Evolutionary conservation across 2,888 invertebrate genomes (phyloP).

Genomic region (Zelleria hepariella): DNA sequence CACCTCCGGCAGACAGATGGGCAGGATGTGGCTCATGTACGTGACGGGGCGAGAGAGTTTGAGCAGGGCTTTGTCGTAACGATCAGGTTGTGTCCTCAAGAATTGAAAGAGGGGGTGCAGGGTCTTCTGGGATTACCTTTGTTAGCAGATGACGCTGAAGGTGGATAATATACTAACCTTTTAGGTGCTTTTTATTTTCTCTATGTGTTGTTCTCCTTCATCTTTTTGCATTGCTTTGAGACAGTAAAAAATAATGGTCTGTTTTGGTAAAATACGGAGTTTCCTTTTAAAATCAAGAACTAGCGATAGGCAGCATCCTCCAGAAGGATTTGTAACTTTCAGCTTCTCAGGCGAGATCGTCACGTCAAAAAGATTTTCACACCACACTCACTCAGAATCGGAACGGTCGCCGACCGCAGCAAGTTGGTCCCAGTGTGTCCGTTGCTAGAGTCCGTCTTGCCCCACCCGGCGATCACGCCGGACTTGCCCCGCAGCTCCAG

Average conservation of each 20-base stretch:
- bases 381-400: conserved; percentile 78
- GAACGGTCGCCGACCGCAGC: conserved; percentile 84
- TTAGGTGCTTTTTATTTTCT: no score
- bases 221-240: no score
- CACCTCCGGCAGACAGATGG: conserved; percentile 81
- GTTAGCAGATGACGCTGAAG: no score
- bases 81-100: conserved; percentile 85
- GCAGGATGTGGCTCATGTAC: conserved; percentile 78
- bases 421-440: conserved; percentile 86
- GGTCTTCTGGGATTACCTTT: conserved; percentile 80
- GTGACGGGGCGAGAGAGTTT: conserved; percentile 78
- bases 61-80: conserved; percentile 83
- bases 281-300: no score
- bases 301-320: no score
- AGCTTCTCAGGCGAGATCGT: no score
- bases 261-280: no score
- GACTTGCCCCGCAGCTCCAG: conserved; percentile 47
- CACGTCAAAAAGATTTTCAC: neutral
- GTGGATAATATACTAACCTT: no score
- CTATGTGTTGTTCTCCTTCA: no score
- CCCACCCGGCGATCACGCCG: conserved; percentile 84
- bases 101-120: conserved; percentile 87
- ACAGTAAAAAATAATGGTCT: no score
- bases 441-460: conserved; percentile 80
- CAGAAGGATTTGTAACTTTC: no score